Conservation (phyloP, 2,797 vertebrate genomes). For the Siniperca scherzeri region DNA sequence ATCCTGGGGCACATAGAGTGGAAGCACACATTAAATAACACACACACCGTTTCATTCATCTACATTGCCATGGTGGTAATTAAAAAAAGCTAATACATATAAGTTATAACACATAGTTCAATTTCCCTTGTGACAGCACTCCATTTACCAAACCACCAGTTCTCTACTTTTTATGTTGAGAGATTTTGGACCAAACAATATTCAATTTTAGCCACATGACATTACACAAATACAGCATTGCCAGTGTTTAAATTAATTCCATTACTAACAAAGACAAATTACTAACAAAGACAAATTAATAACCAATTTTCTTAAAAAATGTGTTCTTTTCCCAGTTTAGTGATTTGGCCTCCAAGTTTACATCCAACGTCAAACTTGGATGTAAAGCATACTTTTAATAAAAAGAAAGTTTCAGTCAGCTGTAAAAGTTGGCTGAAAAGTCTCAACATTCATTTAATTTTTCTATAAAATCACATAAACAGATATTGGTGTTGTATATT, state of each 20-base stretch:
- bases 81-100: neutral
- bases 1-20: conserved; percentile 81
- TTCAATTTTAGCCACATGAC: neutral
- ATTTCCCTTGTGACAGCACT: neutral
- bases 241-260: neutral
- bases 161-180: neutral
- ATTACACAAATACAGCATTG: neutral
- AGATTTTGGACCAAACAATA: neutral
- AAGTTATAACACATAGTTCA: neutral
- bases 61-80: neutral
- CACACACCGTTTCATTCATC: neutral
- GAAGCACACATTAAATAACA: conserved; percentile 17
- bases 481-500: neutral
- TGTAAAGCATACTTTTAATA: neutral
- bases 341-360: neutral
- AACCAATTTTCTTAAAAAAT: neutral
- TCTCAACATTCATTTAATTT: neutral
- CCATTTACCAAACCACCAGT: neutral
- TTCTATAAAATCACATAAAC: neutral
- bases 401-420: neutral
- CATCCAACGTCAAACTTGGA: neutral
- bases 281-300: conserved; percentile 5
- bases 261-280: neutral
- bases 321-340: too few species aligned
- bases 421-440: neutral